These are phyloP conservation scores for Drosophila azteca DNA, from an alignment of 1,140 invertebrate genomes.

Conservation along the genomic window DNA sequence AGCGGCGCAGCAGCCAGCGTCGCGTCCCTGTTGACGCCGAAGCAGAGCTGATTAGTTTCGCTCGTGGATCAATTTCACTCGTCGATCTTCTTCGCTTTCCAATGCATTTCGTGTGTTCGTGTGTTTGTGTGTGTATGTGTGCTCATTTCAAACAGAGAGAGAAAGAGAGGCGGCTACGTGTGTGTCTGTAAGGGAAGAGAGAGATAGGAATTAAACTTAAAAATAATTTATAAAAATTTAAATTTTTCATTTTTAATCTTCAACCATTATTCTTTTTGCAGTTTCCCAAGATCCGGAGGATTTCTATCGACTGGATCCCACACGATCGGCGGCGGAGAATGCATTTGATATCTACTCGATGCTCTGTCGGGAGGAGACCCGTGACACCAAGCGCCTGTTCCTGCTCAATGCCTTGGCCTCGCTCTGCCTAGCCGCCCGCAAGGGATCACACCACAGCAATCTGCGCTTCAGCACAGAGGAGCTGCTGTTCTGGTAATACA, in stretches of 20 bases:
- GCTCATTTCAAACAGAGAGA: background rate
- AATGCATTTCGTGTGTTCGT: background rate
- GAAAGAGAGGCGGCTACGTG: no score
- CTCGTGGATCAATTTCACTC: conserved; percentile 26
- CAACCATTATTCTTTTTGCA: conserved; percentile 14
- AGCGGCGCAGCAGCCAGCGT: conserved; percentile 5
- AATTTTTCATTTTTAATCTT: background rate
- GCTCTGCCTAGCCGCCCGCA: conserved; percentile 81
- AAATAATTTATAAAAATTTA: no score
- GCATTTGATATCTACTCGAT: conserved; percentile 76
- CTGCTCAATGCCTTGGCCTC: conserved; percentile 79
- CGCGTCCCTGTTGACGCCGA: background rate
- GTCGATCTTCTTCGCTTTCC: conserved; percentile 14
- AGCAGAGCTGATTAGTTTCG: conserved; percentile 21
- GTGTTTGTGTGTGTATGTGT: background rate
- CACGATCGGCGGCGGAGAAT: conserved; percentile 75
- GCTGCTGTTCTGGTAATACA: conserved; percentile 91
- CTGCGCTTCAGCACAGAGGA: conserved; percentile 90
- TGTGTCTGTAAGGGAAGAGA: no score
- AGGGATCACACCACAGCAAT: conserved; percentile 77
- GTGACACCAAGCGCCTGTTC: conserved; percentile 76
- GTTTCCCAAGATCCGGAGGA: conserved; percentile 80
- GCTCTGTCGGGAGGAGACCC: conserved; percentile 71
- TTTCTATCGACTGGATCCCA: conserved; percentile 76
- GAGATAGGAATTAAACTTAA: no score